Evolutionary conservation across 2,888 invertebrate species (phyloP).

Genomic region (Nephrotoma guestfalica): DNA sequence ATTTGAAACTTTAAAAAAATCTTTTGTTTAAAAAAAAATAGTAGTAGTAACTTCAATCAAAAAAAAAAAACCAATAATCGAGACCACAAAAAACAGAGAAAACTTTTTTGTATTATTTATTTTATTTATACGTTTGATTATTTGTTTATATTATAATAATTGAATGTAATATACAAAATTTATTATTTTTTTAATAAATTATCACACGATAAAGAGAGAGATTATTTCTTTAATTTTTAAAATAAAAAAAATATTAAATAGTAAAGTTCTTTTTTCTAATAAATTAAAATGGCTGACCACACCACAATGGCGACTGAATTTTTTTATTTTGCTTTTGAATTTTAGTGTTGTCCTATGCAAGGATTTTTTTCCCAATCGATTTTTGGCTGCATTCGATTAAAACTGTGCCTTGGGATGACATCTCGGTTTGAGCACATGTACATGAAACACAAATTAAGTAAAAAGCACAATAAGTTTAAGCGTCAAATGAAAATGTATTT

Average conservation of each 20-base stretch:
- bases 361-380: not conserved
- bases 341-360: not conserved
- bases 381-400: not conserved
- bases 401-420: not conserved
- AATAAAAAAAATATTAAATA: constrained; percentile 1
- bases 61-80: not conserved
- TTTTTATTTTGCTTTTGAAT: not conserved
- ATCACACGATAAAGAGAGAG: constrained; percentile 1
- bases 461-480: too few species aligned
- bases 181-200: not conserved
- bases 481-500: too few species aligned
- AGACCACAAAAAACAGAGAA: not conserved
- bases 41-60: not conserved
- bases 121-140: not conserved
- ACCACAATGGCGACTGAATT: constrained; percentile 1
- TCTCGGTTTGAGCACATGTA: not conserved
- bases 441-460: too few species aligned
- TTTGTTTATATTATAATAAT: not conserved
- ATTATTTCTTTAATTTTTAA: not conserved
- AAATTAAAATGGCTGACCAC: constrained; percentile 3
- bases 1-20: not conserved
- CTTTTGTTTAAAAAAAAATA: constrained; percentile 1
- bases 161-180: not conserved
- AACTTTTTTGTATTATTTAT: not conserved
- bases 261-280: constrained; percentile 4